Evolutionary conservation across 2,888 invertebrate species (phyloP).

Genomic region (Diadromus collaris): DNA sequence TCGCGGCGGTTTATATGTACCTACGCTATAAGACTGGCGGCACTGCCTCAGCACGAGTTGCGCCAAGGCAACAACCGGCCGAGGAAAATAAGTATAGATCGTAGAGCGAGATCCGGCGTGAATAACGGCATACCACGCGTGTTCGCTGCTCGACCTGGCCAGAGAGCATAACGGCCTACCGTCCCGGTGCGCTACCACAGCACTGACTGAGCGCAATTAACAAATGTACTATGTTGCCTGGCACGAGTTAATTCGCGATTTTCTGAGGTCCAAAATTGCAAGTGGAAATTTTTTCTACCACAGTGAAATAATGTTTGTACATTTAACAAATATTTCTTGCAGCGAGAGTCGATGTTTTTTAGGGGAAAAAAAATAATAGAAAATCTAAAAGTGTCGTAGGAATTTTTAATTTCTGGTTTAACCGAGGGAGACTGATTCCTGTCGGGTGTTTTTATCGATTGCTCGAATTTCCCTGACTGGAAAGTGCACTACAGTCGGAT

Average conservation of each 20-base stretch:
- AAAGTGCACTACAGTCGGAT: not conserved
- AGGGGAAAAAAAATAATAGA: not conserved
- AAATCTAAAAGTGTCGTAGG: no score
- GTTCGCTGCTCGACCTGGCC: not conserved
- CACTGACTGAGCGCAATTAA: constrained; percentile 40
- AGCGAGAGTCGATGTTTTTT: no score
- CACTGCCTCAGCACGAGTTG: not conserved
- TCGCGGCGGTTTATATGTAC: not conserved
- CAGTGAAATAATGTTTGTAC: not conserved
- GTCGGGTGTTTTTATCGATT: not conserved
- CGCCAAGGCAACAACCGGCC: constrained; percentile 7
- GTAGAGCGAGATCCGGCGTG: constrained; percentile 28
- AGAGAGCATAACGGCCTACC: constrained; percentile 26
- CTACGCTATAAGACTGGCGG: constrained; percentile 28
- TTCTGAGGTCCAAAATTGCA: not conserved
- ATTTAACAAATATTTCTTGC: no score
- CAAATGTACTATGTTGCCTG: constrained; percentile 10
- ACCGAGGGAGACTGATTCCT: not conserved
- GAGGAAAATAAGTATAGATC: constrained; percentile 37
- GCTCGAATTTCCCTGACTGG: not conserved
- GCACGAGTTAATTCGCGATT: constrained; percentile 40
- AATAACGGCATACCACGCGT: constrained; percentile 40
- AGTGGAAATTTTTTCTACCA: not conserved
- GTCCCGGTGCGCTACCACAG: not conserved
- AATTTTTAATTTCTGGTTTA: no score